A percentile compares a stretch with the other conserved stretches of the same genome.
Conservation (phyloP, 2,113 vertebrate species). For the Otis tarda region DNA sequence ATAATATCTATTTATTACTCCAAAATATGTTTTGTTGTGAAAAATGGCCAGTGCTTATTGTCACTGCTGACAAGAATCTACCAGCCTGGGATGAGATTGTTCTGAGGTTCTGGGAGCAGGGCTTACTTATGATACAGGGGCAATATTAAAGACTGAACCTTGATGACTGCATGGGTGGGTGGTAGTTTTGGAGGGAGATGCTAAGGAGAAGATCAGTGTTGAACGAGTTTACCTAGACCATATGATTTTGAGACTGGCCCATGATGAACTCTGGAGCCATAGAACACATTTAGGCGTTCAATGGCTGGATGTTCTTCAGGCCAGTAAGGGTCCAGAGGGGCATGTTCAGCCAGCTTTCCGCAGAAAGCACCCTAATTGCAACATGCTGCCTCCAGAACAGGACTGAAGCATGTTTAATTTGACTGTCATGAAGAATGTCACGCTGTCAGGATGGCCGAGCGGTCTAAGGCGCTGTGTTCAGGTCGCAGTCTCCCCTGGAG, state of each 20-base stretch:
- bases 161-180: neutral
- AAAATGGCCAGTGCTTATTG: neutral
- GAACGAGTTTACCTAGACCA: neutral
- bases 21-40: neutral
- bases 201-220: neutral
- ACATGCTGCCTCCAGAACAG: neutral
- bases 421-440: neutral
- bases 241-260: neutral
- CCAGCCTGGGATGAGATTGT: neutral
- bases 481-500: conserved; percentile 77
- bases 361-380: neutral
- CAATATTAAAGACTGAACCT: neutral
- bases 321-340: neutral
- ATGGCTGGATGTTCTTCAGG: neutral
- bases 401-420: neutral
- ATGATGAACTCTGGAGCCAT: rapidly evolving
- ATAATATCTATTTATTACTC: neutral
- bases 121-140: neutral
- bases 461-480: conserved; percentile 82
- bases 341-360: neutral
- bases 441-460: conserved; percentile 78
- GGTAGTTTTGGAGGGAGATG: neutral
- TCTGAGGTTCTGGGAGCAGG: neutral
- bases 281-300: neutral
- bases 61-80: neutral